A percentile compares a stretch with the other conserved stretches of the same genome.
Evolutionary conservation across 2,888 invertebrate genomes (phyloP).

Genomic region (Pandemis heparana): DNA sequence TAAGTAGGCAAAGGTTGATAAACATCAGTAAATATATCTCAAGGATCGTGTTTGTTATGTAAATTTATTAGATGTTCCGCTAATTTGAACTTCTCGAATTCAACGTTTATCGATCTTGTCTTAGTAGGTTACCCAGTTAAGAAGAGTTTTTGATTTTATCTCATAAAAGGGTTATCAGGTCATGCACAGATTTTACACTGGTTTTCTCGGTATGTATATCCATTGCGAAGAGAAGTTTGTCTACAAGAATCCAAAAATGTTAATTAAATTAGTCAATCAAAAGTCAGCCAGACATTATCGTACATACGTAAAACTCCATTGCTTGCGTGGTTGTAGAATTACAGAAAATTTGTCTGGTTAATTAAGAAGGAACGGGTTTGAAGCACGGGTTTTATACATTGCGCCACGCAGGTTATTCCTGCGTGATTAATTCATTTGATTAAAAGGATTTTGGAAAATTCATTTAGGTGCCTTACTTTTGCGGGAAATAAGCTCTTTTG

Average conservation of each 20-base stretch:
- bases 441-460: slow-evolving; percentile 7
- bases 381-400: slow-evolving; percentile 5
- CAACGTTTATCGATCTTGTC: not conserved
- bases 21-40: slow-evolving; percentile 11
- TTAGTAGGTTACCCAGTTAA: slow-evolving; percentile 7
- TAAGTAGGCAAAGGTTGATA: slow-evolving; percentile 7
- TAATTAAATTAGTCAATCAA: not conserved
- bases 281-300: not conserved
- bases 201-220: not conserved
- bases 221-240: too few relatives aligned
- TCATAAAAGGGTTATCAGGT: not conserved
- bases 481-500: not conserved
- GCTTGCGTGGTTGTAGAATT: slow-evolving; percentile 1
- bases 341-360: slow-evolving; percentile 15
- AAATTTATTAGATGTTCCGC: not conserved
- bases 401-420: slow-evolving; percentile 4
- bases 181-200: not conserved
- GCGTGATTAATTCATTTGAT: slow-evolving; percentile 19
- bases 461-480: slow-evolving; percentile 12
- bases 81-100: not conserved
- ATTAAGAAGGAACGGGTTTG: slow-evolving; percentile 19
- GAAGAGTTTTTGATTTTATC: slow-evolving; percentile 4
- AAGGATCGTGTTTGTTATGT: slow-evolving; percentile 7
- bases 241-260: not conserved
- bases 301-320: not conserved